Percentiles rank a stretch among this genome's conserved stretches.
Evolutionary conservation across 2,888 invertebrate genomes (phyloP).

Genomic region (Lomographa bimaculata): DNA sequence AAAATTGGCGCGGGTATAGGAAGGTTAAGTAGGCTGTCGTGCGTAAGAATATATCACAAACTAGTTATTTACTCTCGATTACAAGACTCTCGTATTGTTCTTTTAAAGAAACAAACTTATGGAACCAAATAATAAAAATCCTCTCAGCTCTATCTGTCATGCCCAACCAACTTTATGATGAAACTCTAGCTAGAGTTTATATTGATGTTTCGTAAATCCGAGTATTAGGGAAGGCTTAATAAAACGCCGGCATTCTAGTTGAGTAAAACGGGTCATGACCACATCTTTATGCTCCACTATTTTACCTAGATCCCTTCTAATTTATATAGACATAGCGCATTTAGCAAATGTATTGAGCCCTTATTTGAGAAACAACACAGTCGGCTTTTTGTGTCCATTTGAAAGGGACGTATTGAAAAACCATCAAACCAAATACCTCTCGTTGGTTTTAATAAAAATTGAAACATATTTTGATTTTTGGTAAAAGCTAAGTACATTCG

Average conservation of each 20-base stretch:
- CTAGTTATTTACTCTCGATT: too few species aligned
- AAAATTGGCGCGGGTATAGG: too few species aligned
- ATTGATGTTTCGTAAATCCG: conserved; percentile 22
- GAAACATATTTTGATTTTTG: conserved; percentile 75
- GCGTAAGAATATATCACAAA: too few species aligned
- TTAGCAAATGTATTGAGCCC: conserved; percentile 18
- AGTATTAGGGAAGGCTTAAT: conserved; percentile 13
- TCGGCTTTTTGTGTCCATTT: conserved; percentile 38
- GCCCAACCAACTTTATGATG: too few species aligned
- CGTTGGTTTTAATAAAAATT: conserved; percentile 67
- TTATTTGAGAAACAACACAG: conserved; percentile 30
- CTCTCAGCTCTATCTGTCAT: too few species aligned
- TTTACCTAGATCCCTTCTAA: conserved; percentile 20
- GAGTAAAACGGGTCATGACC: conserved; percentile 19
- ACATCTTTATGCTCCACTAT: conserved; percentile 21
- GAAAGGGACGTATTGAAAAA: conserved; percentile 56
- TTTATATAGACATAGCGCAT: conserved; percentile 10
- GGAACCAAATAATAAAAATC: too few species aligned
- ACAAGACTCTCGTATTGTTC: too few species aligned
- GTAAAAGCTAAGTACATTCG: conserved; percentile 75
- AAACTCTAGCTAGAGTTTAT: too few species aligned
- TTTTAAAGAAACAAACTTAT: too few species aligned
- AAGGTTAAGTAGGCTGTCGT: too few species aligned
- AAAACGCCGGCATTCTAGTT: conserved; percentile 17
- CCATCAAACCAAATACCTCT: conserved; percentile 63